phyloP scores from a whole-genome alignment of 2,797 vertebrate genomes.

The Molossus molossus region DNA sequence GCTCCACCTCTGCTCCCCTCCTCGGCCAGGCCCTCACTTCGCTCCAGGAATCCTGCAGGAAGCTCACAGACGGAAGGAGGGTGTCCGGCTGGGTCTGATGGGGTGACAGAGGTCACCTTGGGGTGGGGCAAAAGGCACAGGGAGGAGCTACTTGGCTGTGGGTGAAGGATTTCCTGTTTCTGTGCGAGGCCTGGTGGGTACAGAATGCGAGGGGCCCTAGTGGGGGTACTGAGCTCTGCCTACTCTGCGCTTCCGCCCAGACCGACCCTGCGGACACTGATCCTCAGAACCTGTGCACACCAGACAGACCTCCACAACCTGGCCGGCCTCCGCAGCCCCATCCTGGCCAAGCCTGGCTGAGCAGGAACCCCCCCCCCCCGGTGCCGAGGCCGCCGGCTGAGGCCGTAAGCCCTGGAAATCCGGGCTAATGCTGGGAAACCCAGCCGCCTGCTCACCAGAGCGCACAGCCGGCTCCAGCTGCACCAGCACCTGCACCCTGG shows the following conservation, averaged over 20 bases:
- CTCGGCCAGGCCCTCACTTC: background rate
- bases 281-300: background rate
- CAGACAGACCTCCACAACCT: background rate
- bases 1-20: too few relatives aligned
- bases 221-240: background rate
- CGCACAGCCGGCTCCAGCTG: background rate
- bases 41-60: background rate
- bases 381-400: background rate
- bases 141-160: background rate
- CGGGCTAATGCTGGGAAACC: background rate
- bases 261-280: background rate
- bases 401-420: constrained; percentile 32
- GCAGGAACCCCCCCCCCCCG: background rate
- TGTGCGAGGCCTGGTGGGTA: background rate
- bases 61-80: background rate
- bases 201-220: rapidly evolving
- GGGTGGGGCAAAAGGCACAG: background rate
- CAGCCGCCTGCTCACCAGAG: background rate
- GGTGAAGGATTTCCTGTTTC: background rate
- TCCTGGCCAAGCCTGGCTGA: background rate
- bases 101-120: background rate
- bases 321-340: background rate
- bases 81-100: background rate
- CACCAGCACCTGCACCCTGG: background rate
- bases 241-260: background rate